phyloP scores from a whole-genome alignment of 2,797 vertebrate genomes.

The Chelonia mydas region DNA sequence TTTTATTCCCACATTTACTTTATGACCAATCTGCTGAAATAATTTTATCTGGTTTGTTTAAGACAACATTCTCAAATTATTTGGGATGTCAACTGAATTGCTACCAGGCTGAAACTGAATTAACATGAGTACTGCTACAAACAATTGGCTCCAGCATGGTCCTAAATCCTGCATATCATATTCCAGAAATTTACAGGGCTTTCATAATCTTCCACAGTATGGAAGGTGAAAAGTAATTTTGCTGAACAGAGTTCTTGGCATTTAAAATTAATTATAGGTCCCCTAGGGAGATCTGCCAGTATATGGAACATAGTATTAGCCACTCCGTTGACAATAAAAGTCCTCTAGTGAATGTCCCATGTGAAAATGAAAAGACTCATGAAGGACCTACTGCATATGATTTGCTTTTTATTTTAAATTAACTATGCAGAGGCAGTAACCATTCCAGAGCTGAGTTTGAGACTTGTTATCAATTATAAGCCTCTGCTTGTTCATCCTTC shows the following conservation, averaged over 20 bases:
- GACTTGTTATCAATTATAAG: background rate
- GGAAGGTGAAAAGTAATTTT: background rate
- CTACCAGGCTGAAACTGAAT: fast-evolving
- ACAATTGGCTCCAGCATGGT: background rate
- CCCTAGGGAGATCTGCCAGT: background rate
- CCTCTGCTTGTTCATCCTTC: background rate
- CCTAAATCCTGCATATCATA: background rate
- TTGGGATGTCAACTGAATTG: background rate
- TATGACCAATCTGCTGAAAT: background rate
- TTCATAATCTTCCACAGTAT: background rate
- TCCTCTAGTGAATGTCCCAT: background rate
- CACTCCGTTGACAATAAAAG: fast-evolving
- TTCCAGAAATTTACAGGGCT: background rate
- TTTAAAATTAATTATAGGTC: background rate
- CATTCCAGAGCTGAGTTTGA: fast-evolving
- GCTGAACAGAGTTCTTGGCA: background rate
- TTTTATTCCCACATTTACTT: background rate
- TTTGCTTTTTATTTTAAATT: background rate
- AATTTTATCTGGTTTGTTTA: background rate
- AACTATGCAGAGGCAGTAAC: background rate
- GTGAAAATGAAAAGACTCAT: background rate
- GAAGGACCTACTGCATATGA: background rate
- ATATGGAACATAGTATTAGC: background rate
- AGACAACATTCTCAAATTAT: background rate
- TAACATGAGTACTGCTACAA: background rate